These are phyloP conservation scores for Leptinotarsa texana DNA, from an alignment of 1,140 invertebrate genomes.

Conservation along the genomic window DNA sequence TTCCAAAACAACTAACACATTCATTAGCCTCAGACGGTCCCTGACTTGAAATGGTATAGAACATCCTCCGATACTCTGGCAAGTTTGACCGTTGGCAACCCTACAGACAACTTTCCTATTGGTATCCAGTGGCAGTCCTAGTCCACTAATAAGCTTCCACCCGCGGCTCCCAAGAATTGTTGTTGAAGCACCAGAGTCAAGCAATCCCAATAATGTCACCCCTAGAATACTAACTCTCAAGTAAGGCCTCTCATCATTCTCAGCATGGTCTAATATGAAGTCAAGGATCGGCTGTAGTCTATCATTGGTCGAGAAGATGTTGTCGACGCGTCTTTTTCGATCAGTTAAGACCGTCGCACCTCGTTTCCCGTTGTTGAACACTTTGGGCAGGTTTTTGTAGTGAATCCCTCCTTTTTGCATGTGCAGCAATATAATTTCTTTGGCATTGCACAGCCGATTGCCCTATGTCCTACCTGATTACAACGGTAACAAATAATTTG, in stretches of 20 bases:
- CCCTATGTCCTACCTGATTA: conserved; percentile 13
- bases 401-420: conserved; percentile 18
- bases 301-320: background rate
- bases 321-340: conserved; percentile 3
- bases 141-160: conserved; percentile 15
- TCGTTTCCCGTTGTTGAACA: conserved; percentile 15
- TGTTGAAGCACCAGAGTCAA: conserved; percentile 28
- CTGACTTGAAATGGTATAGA: background rate
- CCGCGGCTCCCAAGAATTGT: conserved; percentile 25
- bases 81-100: conserved; percentile 28
- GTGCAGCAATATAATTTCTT: conserved; percentile 7
- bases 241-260: conserved; percentile 27
- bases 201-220: conserved; percentile 15
- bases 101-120: conserved; percentile 4
- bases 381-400: conserved; percentile 15
- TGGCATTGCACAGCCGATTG: conserved; percentile 9
- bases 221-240: conserved; percentile 42
- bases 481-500: conserved; percentile 17
- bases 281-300: conserved; percentile 13
- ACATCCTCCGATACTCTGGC: conserved; percentile 18
- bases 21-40: conserved; percentile 12
- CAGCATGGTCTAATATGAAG: conserved; percentile 25
- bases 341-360: conserved; percentile 6
- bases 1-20: conserved; percentile 28
- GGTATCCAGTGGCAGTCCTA: conserved; percentile 2